Conservation (phyloP, 2,797 vertebrate species). For the Pseudochirops cupreus region DNA sequence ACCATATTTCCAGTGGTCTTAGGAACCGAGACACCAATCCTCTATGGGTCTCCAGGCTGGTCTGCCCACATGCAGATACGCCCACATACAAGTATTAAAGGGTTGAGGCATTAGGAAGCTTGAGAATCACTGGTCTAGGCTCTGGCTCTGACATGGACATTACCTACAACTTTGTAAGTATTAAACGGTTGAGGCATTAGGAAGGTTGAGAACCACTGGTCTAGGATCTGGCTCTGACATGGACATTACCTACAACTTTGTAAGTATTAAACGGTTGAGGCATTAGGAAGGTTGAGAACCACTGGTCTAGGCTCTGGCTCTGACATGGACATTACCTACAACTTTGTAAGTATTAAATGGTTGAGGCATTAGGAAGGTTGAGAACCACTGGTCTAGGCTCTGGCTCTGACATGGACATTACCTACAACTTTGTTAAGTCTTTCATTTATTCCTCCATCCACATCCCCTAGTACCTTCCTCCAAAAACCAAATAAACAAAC, state of each 20-base stretch:
- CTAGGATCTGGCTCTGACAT: not conserved
- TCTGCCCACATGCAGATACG: too few species aligned
- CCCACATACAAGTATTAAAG: too few species aligned
- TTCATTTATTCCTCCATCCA: not conserved
- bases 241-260: conserved; percentile 28
- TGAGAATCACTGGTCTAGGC: not conserved
- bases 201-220: not conserved
- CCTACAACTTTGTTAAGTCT: conserved; percentile 1
- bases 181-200: too few species aligned
- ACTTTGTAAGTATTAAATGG: not conserved
- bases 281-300: too few species aligned
- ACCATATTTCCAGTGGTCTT: too few species aligned
- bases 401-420: not conserved
- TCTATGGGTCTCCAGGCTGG: too few species aligned
- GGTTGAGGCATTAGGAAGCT: too few species aligned
- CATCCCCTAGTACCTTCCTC: not conserved
- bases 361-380: too few species aligned
- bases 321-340: conserved; percentile 12
- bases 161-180: conserved; percentile 14
- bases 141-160: not conserved
- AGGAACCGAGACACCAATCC: too few species aligned
- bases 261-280: too few species aligned
- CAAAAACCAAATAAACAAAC: not conserved
- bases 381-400: not conserved
- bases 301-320: not conserved